Evolutionary conservation across 2,888 invertebrate genomes (phyloP).

Genomic region (Deroplatys truncata): DNA sequence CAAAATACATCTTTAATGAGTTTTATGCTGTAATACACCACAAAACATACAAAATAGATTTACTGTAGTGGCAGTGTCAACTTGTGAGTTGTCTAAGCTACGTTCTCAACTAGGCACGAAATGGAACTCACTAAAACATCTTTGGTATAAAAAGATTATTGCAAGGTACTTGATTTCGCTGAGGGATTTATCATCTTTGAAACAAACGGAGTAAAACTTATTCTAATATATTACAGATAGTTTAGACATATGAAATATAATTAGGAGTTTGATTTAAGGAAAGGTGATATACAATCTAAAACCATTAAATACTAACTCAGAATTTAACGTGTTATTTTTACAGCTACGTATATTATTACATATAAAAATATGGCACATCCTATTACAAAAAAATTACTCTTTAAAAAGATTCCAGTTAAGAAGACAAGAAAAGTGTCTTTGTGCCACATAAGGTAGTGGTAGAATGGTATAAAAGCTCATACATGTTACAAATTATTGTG

Average conservation of each 20-base stretch:
- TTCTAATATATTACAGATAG: neutral
- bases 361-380: neutral
- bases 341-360: neutral
- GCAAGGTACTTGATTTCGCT: neutral
- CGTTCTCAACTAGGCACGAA: neutral
- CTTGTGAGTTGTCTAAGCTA: neutral
- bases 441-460: neutral
- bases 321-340: neutral
- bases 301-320: neutral
- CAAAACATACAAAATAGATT: neutral
- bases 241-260: neutral
- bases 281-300: neutral
- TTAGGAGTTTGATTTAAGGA: neutral
- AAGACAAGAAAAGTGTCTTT: neutral
- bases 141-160: slow-evolving; percentile 17
- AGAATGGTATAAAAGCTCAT: neutral
- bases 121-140: slow-evolving; percentile 9
- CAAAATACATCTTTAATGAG: neutral
- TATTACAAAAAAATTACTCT: neutral
- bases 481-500: too few relatives aligned
- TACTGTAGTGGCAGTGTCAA: neutral
- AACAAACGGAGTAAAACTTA: neutral
- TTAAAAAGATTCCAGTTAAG: neutral
- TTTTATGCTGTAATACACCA: neutral
- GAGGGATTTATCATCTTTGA: neutral